Evolutionary conservation across 92 coral and sea anemone species (phyloP), one percentile per base, ranked within the genome.

Genomic region (Ricordea florida): DNA sequence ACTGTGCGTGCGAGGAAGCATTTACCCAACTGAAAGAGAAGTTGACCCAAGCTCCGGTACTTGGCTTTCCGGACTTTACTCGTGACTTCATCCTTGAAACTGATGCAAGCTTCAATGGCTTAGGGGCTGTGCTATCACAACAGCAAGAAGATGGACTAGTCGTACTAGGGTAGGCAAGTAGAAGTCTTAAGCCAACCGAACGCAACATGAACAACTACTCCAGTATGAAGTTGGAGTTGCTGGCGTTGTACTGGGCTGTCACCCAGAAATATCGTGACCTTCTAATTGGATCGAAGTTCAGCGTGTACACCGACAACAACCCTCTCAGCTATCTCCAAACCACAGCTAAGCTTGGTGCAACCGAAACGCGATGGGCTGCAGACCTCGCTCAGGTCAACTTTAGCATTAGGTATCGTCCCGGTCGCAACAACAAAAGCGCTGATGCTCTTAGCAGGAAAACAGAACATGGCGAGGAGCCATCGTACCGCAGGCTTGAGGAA

Each of bases 231-330:
- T 51, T 87, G 27, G 89, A 87, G 46, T 32, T 82, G 47, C 82
- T 87, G 23, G 89, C 92, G 24, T n/a, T 87, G 81, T 68, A 87
- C 43, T 87, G 83, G 89, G 85, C 85, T 22, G 81, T 87, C n/a
- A 62, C 92, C 4, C 80, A 82, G 58, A 82, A 76, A 79, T 82
- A 67, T 76, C 64, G 71, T 36, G 92, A 87, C 44, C 69, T 82
- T 11, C 81, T 82, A 10, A 15, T 80, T 22, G 82, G 87, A 62
- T 42, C 83, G 11, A 49, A 72, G 59, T 86, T 84, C 28, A 31
- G 50, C 13, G 82, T 82, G 24, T 82, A 36, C 43, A 55, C 78
- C 2, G 78, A 71, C 57, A 28, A 57, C 30, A 44, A 71, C 32
- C 78, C 66, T 2, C 55, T 84, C 5, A 85, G 81, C 64, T 86